Evolutionary conservation across 2,797 vertebrate species (phyloP), one percentile per base, ranked within the genome.

Genomic region (Botia kubotai): DNA sequence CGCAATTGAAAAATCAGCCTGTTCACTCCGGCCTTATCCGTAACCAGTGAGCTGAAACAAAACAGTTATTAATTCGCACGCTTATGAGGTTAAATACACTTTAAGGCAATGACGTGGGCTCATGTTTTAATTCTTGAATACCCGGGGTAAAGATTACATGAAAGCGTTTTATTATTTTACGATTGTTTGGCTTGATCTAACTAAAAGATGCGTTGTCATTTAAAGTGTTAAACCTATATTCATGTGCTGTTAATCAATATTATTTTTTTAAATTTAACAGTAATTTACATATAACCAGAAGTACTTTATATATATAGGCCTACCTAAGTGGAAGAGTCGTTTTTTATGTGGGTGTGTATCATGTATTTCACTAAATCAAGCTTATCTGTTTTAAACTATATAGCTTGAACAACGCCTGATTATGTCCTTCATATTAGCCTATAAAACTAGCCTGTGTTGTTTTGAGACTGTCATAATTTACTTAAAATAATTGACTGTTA

Each of bases 1-100:
- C 86, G 89, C 93, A 91, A 92, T 93, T 94, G 93, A 94, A 94
- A 93, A 92, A 83, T 89, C 85, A 91, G 92, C 92, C 90, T 90
- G 90, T 93, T 90, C 90, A 86, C 90, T 89, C 87, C 89, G 86
- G 89, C 86, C 90, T 90, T 89, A 90, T 91, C 89, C 90, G 83
- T 85, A 90, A 90, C 92, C 91, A 93, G 86, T 88, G 92, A 82
- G 90, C 87, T 92, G 90, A 93, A 89, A 92, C 89, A 93, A 92
- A 91, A 88, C 86, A 33, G 84, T 92, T 92, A 92, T 89, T 88
- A 88, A 92, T 93, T 91, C 83, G 72, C 79, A 81, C 81, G 87
- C 78, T 89, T 82, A 77, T 52, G 73, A 39, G 75, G 83, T 90
- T 88, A 88, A 89, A 87, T 71, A 82, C 82, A 85, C 83, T 86